Conservation (phyloP, 2,113 vertebrate genomes). For the Carassius carassius region DNA sequence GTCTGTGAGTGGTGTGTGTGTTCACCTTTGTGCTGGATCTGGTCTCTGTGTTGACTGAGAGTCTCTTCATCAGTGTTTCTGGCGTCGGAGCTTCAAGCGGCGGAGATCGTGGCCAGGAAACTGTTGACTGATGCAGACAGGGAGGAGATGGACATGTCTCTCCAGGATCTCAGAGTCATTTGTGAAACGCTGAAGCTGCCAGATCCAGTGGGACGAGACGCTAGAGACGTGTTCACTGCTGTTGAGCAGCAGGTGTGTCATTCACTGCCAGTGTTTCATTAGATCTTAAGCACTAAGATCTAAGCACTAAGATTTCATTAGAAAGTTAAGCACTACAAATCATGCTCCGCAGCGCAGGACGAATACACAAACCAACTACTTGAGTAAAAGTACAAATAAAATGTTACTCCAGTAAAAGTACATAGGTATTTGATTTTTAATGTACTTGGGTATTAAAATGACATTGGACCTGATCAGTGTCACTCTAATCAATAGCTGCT, state of each 20-base stretch:
- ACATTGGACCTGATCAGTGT: too few relatives aligned
- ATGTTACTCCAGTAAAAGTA: too few relatives aligned
- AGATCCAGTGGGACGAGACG: slow-evolving; percentile 69
- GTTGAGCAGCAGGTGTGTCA: slow-evolving; percentile 83
- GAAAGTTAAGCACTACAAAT: too few relatives aligned
- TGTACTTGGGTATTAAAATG: too few relatives aligned
- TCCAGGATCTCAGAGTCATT: slow-evolving; percentile 79
- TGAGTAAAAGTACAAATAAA: too few relatives aligned
- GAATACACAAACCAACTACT: too few relatives aligned
- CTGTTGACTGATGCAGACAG: slow-evolving; percentile 55
- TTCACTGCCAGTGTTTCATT: background rate
- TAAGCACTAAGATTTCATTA: too few relatives aligned
- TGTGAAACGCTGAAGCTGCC: slow-evolving; percentile 78
- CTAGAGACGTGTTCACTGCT: slow-evolving; percentile 71
- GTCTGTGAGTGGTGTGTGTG: slow-evolving; percentile 75
- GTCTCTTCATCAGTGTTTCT: slow-evolving; percentile 82
- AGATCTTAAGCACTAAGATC: too few relatives aligned
- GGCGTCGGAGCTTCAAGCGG: slow-evolving; percentile 93
- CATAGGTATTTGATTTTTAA: too few relatives aligned
- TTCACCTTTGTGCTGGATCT: background rate
- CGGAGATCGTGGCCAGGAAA: slow-evolving; percentile 81
- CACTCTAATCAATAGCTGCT: too few relatives aligned
- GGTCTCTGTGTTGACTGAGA: background rate
- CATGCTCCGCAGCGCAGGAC: too few relatives aligned
- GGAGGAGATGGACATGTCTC: slow-evolving; percentile 67